Evolutionary conservation across 2,113 vertebrate species (phyloP).

Genomic region (Chaetops frenatus): DNA sequence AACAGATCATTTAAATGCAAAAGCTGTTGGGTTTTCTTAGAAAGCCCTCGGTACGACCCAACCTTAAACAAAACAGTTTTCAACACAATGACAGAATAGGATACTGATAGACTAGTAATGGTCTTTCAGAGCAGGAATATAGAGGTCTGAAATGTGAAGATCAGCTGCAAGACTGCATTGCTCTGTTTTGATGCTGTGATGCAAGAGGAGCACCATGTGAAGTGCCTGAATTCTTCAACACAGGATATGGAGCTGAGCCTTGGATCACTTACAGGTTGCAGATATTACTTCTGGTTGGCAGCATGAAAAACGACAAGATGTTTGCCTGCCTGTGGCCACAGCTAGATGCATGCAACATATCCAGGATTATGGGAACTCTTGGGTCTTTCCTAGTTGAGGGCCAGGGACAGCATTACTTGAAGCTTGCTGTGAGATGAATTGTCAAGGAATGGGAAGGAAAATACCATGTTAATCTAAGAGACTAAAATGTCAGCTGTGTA

Average conservation of each 20-base stretch:
- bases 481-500: not conserved
- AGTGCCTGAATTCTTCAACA: not conserved
- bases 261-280: not conserved
- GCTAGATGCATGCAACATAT: not conserved
- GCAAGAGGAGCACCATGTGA: not conserved
- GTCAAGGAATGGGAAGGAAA: not conserved
- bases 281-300: not conserved
- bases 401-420: not conserved
- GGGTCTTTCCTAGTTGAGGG: not conserved
- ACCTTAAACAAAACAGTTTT: not conserved
- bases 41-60: not conserved
- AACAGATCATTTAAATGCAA: not conserved
- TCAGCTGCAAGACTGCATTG: not conserved
- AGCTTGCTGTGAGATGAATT: not conserved
- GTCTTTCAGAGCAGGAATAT: not conserved
- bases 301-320: not conserved
- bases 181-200: fast-evolving
- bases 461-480: not conserved
- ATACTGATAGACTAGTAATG: not conserved
- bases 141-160: not conserved
- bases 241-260: not conserved
- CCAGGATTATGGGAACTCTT: not conserved
- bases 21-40: not conserved
- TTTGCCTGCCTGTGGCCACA: not conserved
- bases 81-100: not conserved